Evolutionary conservation across 1,140 invertebrate species (phyloP).

Genomic region (Diprion similis): DNA sequence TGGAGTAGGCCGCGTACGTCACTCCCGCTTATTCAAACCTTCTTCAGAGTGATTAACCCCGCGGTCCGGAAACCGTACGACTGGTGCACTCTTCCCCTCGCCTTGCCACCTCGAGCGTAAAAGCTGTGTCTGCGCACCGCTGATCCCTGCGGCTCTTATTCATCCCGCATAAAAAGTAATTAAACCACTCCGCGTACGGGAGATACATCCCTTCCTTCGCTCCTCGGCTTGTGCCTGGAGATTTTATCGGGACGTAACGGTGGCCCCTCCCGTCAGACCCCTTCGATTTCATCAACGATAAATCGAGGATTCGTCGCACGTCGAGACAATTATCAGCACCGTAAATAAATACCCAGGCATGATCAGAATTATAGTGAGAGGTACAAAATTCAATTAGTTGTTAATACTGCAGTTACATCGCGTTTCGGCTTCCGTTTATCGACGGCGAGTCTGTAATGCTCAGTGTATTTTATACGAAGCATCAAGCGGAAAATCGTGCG

Average conservation of each 20-base stretch:
- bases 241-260: background rate
- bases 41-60: too few relatives aligned
- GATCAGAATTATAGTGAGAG: conserved; percentile 37
- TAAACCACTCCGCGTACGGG: conserved; percentile 1
- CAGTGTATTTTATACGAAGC: too few relatives aligned
- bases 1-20: background rate
- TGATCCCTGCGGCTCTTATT: background rate
- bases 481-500: too few relatives aligned
- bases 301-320: conserved; percentile 46
- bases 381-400: background rate
- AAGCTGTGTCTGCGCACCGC: too few relatives aligned
- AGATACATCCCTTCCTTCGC: too few relatives aligned
- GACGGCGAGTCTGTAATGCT: too few relatives aligned
- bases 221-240: background rate
- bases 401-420: background rate
- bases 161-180: conserved; percentile 4
- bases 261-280: background rate
- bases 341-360: conserved; percentile 45
- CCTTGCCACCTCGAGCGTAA: too few relatives aligned
- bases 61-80: too few relatives aligned
- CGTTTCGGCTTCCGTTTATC: too few relatives aligned
- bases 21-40: too few relatives aligned
- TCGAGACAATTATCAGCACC: conserved; percentile 47
- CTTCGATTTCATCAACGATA: conserved; percentile 41
- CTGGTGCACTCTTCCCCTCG: too few relatives aligned